Evolutionary conservation across 2,797 vertebrate species (phyloP).

Genomic region (Chloroceryle inda): DNA sequence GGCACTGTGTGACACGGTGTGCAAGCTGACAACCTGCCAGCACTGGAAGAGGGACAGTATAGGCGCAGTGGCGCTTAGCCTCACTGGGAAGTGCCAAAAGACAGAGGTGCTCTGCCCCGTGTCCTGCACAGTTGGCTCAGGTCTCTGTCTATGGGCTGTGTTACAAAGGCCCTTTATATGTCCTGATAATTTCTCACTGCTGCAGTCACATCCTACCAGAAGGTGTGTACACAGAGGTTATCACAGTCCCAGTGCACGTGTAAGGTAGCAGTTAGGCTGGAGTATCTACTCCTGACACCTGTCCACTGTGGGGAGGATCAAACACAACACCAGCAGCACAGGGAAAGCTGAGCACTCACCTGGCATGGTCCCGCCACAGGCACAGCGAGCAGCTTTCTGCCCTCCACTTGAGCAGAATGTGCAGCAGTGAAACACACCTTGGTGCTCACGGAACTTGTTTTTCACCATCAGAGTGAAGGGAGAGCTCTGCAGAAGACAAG

Average conservation of each 20-base stretch:
- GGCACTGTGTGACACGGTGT: neutral
- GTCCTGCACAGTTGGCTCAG: neutral
- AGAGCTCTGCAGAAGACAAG: constrained; percentile 85
- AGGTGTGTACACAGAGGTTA: accelerated
- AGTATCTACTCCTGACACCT: neutral
- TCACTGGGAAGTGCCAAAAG: neutral
- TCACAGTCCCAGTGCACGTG: neutral
- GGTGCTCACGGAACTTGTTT: constrained; percentile 83
- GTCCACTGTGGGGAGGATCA: neutral
- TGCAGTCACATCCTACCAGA: neutral
- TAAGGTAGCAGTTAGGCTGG: neutral
- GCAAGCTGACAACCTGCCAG: neutral
- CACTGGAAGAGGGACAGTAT: neutral
- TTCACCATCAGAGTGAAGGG: constrained; percentile 86
- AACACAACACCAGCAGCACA: accelerated
- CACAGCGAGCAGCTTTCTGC: constrained; percentile 89
- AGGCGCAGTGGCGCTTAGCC: neutral
- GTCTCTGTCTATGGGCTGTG: neutral
- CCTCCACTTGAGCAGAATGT: constrained; percentile 94
- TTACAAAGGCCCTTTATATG: neutral
- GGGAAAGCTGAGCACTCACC: constrained; percentile 77
- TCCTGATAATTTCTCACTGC: neutral
- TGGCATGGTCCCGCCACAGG: constrained; percentile 94
- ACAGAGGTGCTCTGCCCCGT: neutral
- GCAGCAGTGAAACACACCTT: constrained; percentile 92